Evolutionary conservation across 1,140 invertebrate species (phyloP), one percentile per base, ranked within the genome.

Genomic region (Asbolus verrucosus): DNA sequence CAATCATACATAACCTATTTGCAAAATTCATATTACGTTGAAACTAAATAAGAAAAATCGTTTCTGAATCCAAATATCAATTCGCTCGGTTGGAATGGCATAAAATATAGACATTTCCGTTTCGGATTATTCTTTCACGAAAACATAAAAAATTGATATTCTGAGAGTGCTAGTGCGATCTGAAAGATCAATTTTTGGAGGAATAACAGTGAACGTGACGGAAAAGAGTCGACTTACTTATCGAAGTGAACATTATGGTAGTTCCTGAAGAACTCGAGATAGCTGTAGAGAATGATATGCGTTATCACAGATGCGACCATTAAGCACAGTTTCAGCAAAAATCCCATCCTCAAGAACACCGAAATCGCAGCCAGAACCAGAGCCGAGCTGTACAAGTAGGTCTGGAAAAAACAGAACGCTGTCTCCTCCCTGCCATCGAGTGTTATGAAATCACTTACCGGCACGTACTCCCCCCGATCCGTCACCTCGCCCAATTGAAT

Each of bases 271-370:
- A 90, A 82, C 63, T 87, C 84, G 33, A 88, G 82, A 9, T 85
- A 86, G 2, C 85, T 84, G 73, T 87, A 90, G 36, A 92, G 80
- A 0, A 87, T 73, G 67, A 91, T 86, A 77, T 93, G 91, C 0
- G 83, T 78, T 1, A 86, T 75, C 2, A 91, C 80, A 0, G 91
- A 90, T 1, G 87, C n/a, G 6, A 89, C 70, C 92, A 95, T 95
- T 39, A 92, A 81, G 9, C 87, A 74, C 1, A 96, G 78, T 82
- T 96, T 97, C 2, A 96, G 81, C 1, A 95, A 82, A 75, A 94
- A 95, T 18, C 91, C 92, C 4, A 94, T 87, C 46, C 92, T 85
- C 2, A 96, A 84, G 81, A 96, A 95, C 6, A 94, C 89, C 41
- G 92, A 95, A 71, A 94, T 92, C 0, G 89, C 87, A 0, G 92